A percentile compares a stretch with the other conserved stretches of the same genome.
phyloP scores from a whole-genome alignment of 1,140 invertebrate species.

The Trachymyrmex septentrionalis region DNA sequence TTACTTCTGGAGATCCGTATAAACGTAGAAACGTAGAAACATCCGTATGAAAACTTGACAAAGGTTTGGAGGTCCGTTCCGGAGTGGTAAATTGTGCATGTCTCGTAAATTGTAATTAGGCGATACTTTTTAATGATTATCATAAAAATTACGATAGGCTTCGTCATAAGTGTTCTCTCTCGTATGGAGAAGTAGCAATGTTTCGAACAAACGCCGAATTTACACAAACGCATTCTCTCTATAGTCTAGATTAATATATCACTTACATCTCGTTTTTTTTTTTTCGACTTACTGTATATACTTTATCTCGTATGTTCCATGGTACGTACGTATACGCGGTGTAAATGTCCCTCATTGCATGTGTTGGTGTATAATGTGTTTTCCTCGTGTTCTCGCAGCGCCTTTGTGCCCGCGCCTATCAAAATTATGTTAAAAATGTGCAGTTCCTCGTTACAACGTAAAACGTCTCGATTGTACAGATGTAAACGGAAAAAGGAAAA shows the following conservation, averaged over 20 bases:
- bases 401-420: constrained; percentile 67
- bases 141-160: constrained; percentile 83
- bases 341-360: constrained; percentile 62
- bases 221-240: constrained; percentile 83
- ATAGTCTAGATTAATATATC: constrained; percentile 84
- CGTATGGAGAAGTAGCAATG: constrained; percentile 80
- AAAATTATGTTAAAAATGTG: constrained; percentile 75
- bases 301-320: constrained; percentile 72
- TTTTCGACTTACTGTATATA: constrained; percentile 82
- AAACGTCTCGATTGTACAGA: constrained; percentile 78
- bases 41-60: constrained; percentile 83
- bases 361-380: constrained; percentile 69
- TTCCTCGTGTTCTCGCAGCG: constrained; percentile 25
- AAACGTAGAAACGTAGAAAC: constrained; percentile 86
- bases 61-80: constrained; percentile 75
- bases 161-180: constrained; percentile 74
- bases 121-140: constrained; percentile 82
- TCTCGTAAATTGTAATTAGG: constrained; percentile 80
- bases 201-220: constrained; percentile 82
- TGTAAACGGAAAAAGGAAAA: constrained; percentile 75
- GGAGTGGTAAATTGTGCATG: constrained; percentile 78
- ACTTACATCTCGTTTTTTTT: constrained; percentile 79
- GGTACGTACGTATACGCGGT: constrained; percentile 68
- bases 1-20: constrained; percentile 81
- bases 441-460: constrained; percentile 78